A percentile compares a stretch with the other conserved stretches of the same genome.
These are phyloP conservation scores for Champsocephalus esox DNA, from an alignment of 2,797 vertebrate species.

Conservation along the genomic window DNA sequence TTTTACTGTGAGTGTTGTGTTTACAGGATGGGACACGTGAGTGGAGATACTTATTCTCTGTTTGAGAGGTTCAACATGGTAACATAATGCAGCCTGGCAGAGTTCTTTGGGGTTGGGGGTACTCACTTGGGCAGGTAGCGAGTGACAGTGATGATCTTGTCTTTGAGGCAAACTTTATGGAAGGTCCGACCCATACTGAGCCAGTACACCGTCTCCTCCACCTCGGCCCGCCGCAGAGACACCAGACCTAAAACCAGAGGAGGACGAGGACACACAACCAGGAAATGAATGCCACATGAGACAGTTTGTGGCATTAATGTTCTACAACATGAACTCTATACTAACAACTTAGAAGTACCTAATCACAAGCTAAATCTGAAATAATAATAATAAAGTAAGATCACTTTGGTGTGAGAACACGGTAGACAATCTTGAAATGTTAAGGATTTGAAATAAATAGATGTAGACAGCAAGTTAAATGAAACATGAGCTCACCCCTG, in stretches of 20 bases:
- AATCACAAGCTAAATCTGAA: not conserved
- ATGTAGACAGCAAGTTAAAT: not conserved
- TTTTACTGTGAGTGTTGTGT: not conserved
- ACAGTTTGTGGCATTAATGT: too few relatives aligned
- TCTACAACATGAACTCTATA: too few relatives aligned
- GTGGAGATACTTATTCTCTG: not conserved
- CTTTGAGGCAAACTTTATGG: constrained; percentile 96
- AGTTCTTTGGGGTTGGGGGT: not conserved
- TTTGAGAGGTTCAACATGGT: not conserved
- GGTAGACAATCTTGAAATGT: not conserved
- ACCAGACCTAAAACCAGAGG: constrained; percentile 88
- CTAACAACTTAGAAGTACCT: too few relatives aligned
- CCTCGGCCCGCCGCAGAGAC: constrained; percentile 88
- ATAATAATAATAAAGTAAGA: not conserved
- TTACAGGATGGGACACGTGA: not conserved
- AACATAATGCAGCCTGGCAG: not conserved
- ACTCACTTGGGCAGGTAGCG: constrained; percentile 98
- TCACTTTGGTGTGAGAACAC: not conserved
- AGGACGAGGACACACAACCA: not conserved
- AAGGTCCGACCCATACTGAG: constrained; percentile 98
- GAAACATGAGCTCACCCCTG: constrained; percentile 82
- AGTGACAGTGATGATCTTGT: constrained; percentile 98
- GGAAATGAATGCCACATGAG: too few relatives aligned
- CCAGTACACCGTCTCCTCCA: constrained; percentile 96
- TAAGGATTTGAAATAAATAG: not conserved